Percentiles rank a stretch among this genome's conserved stretches.
Conservation (phyloP, 1,140 invertebrate species). For the Camponotus vicinus region DNA sequence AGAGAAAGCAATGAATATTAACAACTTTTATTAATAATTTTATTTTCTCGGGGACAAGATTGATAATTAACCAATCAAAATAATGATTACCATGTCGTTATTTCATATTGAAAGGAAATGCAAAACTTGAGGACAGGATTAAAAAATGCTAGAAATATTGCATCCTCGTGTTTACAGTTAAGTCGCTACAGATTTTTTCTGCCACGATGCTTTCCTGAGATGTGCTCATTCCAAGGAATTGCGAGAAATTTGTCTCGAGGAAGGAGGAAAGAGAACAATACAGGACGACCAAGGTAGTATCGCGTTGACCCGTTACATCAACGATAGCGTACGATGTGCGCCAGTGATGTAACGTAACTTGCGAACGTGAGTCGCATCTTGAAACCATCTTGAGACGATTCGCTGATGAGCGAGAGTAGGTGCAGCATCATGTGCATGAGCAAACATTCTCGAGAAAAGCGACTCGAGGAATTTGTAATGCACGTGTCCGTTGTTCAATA, state of each 20-base stretch:
- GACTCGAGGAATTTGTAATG: background rate
- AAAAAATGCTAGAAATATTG: conserved; percentile 6
- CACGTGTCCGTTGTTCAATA: too few relatives aligned
- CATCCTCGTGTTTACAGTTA: conserved; percentile 56
- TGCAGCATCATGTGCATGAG: background rate
- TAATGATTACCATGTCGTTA: conserved; percentile 36
- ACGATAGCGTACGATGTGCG: background rate
- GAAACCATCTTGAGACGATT: background rate
- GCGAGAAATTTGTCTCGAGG: conserved; percentile 30
- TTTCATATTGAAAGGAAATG: conserved; percentile 42
- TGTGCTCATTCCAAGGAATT: conserved; percentile 14
- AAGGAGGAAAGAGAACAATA: background rate
- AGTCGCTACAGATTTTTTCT: conserved; percentile 41
- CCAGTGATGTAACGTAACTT: conserved; percentile 39
- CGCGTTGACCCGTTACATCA: conserved; percentile 27
- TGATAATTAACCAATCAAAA: conserved; percentile 40
- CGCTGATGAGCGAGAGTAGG: conserved; percentile 32
- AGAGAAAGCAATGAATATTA: background rate
- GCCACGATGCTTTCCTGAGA: conserved; percentile 6
- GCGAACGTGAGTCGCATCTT: conserved; percentile 45
- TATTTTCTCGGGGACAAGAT: conserved; percentile 18
- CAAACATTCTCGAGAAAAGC: background rate
- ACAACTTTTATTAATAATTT: background rate
- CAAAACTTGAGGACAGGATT: conserved; percentile 18
- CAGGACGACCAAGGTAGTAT: conserved; percentile 1